Evolutionary conservation across 2,797 vertebrate species (phyloP), one percentile per base, ranked within the genome.

Genomic region (Sebastes kiyomatsui): DNA sequence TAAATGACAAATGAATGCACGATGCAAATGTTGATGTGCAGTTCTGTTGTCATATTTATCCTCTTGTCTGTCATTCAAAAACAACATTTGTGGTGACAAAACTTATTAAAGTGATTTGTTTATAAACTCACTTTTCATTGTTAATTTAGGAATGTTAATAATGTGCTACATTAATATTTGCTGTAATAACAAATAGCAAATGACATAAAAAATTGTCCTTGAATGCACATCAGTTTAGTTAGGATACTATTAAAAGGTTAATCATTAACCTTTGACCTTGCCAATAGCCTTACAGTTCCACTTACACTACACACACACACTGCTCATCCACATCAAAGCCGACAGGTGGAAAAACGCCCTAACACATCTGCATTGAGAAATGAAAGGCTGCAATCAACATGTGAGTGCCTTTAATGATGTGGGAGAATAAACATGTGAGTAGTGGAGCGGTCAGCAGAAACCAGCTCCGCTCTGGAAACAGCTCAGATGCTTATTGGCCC

Each of bases 401-500:
- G 68, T 66, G 73, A 75, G 30, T 69, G 72, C 13, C 72, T 87
- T 92, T 88, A 91, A 91, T 92, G 81, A 93, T 58, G 77, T 84
- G 84, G 77, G 76, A 85, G 89, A 90, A 91, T 90, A 88, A 90
- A 93, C 85, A 81, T 79, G 72, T 78, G 65, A 87, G 84, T 20
- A 49, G 32, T n/a, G 38, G 14, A 81, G 71, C 20, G 13, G 49
- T 77, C 72, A 60, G 72, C 75, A 88, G 86, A 85, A 88, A 90
- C 84, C 72, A 67, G 64, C 64, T 33, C 59, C 23, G 72, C 58
- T 72, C 66, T 79, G 77, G 77, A 88, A 93, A 68, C 83, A 71
- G 70, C 81, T 55, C 59, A 28, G 85, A 94, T 93, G 94, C 90
- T 92, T 94, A 94, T 94, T 95, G 90, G 82, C 82, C 33, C 11